Percentiles rank a stretch among this genome's conserved stretches.
Evolutionary conservation across 2,888 invertebrate genomes (phyloP).

Genomic region (Harpalus rubripes): DNA sequence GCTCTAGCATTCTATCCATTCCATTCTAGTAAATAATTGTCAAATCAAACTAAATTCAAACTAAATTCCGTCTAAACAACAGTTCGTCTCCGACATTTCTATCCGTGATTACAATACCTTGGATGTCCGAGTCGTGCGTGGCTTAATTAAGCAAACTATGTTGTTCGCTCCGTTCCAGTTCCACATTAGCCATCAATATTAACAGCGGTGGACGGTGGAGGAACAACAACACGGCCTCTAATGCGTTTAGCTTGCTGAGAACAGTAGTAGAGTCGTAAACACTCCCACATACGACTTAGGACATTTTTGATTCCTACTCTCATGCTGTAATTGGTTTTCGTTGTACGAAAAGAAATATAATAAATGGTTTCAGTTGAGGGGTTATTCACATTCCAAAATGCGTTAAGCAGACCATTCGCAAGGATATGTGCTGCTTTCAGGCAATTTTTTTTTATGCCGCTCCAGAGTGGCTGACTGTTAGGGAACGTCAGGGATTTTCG

Average conservation of each 20-base stretch:
- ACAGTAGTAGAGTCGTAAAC: background rate
- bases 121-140: background rate
- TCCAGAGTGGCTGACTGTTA: too few species aligned
- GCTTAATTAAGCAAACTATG: slow-evolving; percentile 6
- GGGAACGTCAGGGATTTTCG: too few species aligned
- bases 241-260: background rate
- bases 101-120: background rate
- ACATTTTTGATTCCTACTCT: background rate
- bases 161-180: background rate
- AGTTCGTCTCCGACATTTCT: background rate
- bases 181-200: background rate
- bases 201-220: background rate
- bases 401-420: too few species aligned
- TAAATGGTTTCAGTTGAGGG: background rate
- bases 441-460: too few species aligned
- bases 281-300: background rate
- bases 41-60: background rate
- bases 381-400: background rate
- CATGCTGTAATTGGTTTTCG: background rate
- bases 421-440: too few species aligned
- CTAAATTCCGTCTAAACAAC: background rate
- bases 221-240: background rate
- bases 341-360: background rate
- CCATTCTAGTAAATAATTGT: too few species aligned
- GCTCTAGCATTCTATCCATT: background rate